Percentiles rank a stretch among this genome's conserved stretches.
Conservation (phyloP, 2,797 vertebrate genomes). For the Gorsachius magnificus region DNA sequence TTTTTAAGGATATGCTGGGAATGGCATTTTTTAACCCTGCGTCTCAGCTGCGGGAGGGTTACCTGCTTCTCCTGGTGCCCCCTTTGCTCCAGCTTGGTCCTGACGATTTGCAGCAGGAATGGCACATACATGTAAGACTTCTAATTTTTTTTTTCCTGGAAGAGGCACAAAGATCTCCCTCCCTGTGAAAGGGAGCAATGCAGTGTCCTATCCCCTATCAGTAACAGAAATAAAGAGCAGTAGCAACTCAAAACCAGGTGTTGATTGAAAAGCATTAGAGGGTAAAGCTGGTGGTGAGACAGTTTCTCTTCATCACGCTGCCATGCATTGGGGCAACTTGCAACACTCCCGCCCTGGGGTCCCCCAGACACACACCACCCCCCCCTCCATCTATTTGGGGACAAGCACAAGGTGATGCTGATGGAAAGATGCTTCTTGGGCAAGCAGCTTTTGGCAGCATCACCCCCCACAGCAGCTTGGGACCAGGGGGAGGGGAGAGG, state of each 20-base stretch:
- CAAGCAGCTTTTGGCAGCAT: neutral
- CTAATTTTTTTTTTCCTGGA: neutral
- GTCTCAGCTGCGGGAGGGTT: neutral
- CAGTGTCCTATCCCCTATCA: neutral
- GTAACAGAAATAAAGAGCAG: neutral
- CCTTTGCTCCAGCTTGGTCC: neutral
- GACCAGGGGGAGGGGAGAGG: neutral
- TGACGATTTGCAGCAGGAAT: neutral
- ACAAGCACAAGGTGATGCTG: neutral
- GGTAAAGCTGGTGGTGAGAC: neutral
- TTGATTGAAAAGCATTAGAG: neutral
- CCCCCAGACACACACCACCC: neutral
- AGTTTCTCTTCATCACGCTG: neutral
- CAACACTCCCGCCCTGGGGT: accelerated
- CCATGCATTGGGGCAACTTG: accelerated
- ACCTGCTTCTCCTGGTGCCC: neutral
- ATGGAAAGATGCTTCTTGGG: neutral
- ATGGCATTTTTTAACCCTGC: neutral
- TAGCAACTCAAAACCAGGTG: neutral
- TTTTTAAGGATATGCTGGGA: slow-evolving; percentile 40
- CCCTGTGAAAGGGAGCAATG: neutral
- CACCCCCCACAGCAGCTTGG: neutral
- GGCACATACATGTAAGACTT: neutral
- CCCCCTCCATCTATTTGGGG: neutral
- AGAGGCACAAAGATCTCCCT: neutral